Conservation (phyloP, 2,888 invertebrate genomes). For the Hecatera dysodea region DNA sequence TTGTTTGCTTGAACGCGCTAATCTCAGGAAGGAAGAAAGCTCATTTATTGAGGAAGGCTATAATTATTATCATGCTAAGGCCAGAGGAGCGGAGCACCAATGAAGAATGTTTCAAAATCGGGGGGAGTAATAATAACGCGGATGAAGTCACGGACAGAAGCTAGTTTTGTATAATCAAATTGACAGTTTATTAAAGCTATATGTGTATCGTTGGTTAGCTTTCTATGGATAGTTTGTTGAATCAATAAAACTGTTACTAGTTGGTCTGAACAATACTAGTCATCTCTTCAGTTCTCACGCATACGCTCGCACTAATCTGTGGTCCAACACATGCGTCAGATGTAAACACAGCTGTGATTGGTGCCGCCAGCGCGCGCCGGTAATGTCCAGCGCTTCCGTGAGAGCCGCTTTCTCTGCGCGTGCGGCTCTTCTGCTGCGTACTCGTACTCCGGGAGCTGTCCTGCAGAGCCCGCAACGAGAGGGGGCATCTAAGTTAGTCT, state of each 20-base stretch:
- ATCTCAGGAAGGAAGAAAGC: too few species aligned
- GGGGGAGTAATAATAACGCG: too few species aligned
- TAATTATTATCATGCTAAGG: too few species aligned
- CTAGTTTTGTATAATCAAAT: too few species aligned
- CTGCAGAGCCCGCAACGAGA: neutral
- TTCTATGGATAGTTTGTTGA: too few species aligned
- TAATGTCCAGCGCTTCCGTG: slow-evolving; percentile 57
- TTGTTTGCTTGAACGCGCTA: too few species aligned
- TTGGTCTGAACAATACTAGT: neutral
- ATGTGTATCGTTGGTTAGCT: too few species aligned
- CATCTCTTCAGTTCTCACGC: neutral
- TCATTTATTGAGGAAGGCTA: too few species aligned
- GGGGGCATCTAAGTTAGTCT: neutral
- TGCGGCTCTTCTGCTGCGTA: slow-evolving; percentile 35
- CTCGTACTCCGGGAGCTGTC: slow-evolving; percentile 13
- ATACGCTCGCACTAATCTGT: neutral
- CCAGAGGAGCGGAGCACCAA: too few species aligned
- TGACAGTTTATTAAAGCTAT: too few species aligned
- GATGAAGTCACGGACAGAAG: too few species aligned
- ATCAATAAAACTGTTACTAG: neutral
- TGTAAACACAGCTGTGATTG: slow-evolving; percentile 12
- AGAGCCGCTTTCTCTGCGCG: slow-evolving; percentile 69
- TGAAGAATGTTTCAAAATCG: too few species aligned
- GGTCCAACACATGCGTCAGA: slow-evolving; percentile 3
- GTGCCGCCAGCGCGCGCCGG: slow-evolving; percentile 9